Base-by-base conservation (phyloP, 2,113 vertebrate species). In the Corapipo altera region DNA sequence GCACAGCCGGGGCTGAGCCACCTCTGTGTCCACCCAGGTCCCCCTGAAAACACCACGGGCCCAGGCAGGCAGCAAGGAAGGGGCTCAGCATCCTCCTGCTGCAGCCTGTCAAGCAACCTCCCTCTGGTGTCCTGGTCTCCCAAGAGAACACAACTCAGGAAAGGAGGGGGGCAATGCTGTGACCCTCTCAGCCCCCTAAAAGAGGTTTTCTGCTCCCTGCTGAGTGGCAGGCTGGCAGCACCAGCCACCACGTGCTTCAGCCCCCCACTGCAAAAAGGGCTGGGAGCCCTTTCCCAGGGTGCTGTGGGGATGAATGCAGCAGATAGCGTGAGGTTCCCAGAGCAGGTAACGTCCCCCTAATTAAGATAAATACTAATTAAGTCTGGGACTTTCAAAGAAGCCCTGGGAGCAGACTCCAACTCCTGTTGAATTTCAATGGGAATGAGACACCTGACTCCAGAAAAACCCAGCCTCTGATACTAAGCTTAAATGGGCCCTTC, bases 341-440 rank as follows among this genome's bases (percentile, higher is more conserved):
- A 86, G 93, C 92, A 96, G 96, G 95, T 95, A 96, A 96, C 44
- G 15, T 92, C 90, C 93, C 92, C 59, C 95, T 95, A 96, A 96
- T 95, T 94, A 96, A 93, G 95, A 97, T 95, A 96, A 96, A 96
- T 96, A 93, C 93, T 96, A 96, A 96, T 97, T 96, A 97, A 96
- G 85, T 90, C 96, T 96, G 96, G 93, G 95, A 94, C 88, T 95
- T 97, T 96, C 85, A 95, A 91, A 95, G 95, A 97, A 96, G 88
- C 95, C 94, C 96, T 86, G 82, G 83, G 95, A 96, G 90, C 88
- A 90, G 91, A 61, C 82, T 96, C 88, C 85, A 96, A 92, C 92
- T 96, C 90, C 72, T 88, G 90, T 86, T 93, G 93, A 95, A 96
- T 97, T 96, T 96, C 96, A 96, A 93, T 96, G 95, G 95, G 85